Evolutionary conservation across 2,113 vertebrate genomes (phyloP), one percentile per base, ranked within the genome.

Genomic region (Oryzias melastigma): DNA sequence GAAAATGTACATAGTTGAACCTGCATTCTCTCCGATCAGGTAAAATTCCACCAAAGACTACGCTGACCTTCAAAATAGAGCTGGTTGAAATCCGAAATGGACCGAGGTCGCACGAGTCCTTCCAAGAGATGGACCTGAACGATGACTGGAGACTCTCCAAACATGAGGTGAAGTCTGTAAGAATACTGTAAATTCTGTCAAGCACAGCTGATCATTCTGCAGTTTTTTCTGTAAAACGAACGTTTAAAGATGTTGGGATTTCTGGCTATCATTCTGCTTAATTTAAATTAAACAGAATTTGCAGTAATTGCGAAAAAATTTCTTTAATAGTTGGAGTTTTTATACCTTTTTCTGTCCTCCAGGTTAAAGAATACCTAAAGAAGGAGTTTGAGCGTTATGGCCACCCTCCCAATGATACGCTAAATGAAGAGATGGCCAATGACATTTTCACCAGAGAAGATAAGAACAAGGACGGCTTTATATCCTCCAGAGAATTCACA

Each of bases 61-160:
- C 94, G 0, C 2, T 99, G 78, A 93, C 97, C 82, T 99, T 98
- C 83, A 88, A 95, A 49, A 84, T 99, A 15, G 95, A 98, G 75
- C 84, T 98, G 69, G 77, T 98, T 45, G 96, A 99, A 78, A 98
- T 99, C 74, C 91, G 95, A 87, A 98, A 97, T 84, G 97, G 97
- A 45, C 97, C 95, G 5, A 89, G 96, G 56, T 99, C 97, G 19
- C 95, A 98, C 5, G 97, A 99, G 52, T 96, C 97, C 8, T 99
- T 99, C 82, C 96, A 98, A 84, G 94, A 97, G 72, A 99, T 99
- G 96, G 97, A 99, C 82, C 94, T 99, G 56, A 94, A 99, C 1
- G 95, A 99, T 78, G 97, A 99, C 83, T 99, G 97, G 97, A 99
- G 86, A 52, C 93, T 99, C 15, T 99, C 97, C 54, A 96, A 88